Evolutionary conservation across 2,888 invertebrate species (phyloP).

Genomic region (Agrochola litura): DNA sequence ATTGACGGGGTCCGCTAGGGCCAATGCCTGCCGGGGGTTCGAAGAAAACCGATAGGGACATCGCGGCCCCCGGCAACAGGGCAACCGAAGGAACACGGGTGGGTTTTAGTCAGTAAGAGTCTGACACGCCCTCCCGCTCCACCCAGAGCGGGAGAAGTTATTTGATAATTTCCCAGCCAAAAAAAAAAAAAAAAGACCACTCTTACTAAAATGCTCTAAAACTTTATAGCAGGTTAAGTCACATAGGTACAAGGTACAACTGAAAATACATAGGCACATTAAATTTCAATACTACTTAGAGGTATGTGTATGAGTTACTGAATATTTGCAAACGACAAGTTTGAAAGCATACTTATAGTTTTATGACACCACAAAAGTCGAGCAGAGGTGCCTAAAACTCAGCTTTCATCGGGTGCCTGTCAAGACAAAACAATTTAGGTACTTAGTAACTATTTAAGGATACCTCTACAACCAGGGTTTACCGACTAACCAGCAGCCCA

Average conservation of each 20-base stretch:
- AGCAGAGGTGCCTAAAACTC: background rate
- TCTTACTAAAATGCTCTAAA: conserved; percentile 1
- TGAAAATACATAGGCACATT: background rate
- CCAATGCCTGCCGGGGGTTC: too few species aligned
- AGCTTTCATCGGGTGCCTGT: background rate
- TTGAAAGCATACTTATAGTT: conserved; percentile 11
- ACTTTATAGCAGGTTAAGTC: background rate
- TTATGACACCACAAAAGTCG: conserved; percentile 9
- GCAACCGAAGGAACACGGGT: too few species aligned
- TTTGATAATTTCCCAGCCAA: too few species aligned
- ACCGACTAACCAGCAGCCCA: background rate
- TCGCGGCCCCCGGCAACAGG: too few species aligned
- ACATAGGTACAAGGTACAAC: background rate
- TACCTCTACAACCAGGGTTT: background rate
- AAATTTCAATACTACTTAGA: conserved; percentile 8
- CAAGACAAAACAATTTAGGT: too few species aligned
- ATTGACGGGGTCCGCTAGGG: too few species aligned
- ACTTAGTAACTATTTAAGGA: background rate
- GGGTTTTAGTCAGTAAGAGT: too few species aligned
- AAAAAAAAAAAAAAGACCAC: background rate
- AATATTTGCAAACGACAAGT: conserved; percentile 12
- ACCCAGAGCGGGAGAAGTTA: too few species aligned
- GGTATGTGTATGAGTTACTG: background rate
- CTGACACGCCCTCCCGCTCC: too few species aligned
- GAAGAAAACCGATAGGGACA: too few species aligned